Base-by-base conservation (phyloP, 2,113 vertebrate genomes). In the Scopus umbretta region DNA sequence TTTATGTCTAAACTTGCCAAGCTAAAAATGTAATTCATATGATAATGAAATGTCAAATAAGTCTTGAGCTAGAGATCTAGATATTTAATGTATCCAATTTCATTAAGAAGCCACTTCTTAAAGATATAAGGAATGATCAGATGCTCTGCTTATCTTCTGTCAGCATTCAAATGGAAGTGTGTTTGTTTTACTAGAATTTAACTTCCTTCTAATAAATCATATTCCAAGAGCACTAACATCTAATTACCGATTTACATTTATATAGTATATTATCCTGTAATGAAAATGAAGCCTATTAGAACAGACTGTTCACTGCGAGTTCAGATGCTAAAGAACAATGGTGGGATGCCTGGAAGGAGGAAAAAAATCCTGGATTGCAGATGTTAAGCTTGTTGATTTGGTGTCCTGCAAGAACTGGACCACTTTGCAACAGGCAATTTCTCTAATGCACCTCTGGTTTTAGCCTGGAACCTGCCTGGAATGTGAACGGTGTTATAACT, bases 41-140 rank as follows among this genome's bases (percentile, higher is more conserved):
- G 53, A 85, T 96, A 97, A 95, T 85, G 68, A 96, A 97, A 95
- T 95, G 92, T 89, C 95, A 92, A 94, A 84, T 70, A 95, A 92
- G 79, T 89, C 81, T 88, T 59, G 6, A 89, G 59, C 32, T 93
- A 90, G 67, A 94, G 45, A 92, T 59, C 73, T 88, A 53, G 75
- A 80, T 93, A 93, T 94, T 97, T 94, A 96, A 98, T 90, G 25
- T 71, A 92, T 65, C 86, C 66, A 52, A 66, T 79, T 95, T 94
- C 49, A 92, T 96, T 96, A 95, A 65, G 79, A 91, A 96, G 36
- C 21, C 25, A 63, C 55, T 89, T 73, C 93, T 95, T 91, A 97
- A 88, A 97, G 91, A 34, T 74, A 75, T 42, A 97, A 94, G 87
- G 83, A 96, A 90, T 59, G 53, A 96, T 92, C 50, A 95, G 42